Conservation (phyloP, 2,113 vertebrate genomes). For the Pseudorasbora parva region DNA sequence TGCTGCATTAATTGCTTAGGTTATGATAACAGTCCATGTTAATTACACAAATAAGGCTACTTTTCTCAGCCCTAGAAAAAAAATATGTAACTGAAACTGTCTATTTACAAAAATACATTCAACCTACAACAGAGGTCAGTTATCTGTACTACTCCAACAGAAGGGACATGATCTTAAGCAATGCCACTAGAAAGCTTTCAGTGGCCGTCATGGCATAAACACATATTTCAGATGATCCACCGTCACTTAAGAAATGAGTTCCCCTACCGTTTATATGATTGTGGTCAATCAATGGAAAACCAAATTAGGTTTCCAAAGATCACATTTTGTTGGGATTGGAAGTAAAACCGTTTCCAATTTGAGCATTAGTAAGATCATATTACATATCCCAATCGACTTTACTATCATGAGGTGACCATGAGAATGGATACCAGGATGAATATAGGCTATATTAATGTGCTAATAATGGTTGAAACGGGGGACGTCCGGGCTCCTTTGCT, state of each 20-base stretch:
- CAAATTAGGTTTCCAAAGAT: slow-evolving; percentile 32
- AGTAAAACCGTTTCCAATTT: slow-evolving; percentile 12
- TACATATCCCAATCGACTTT: slow-evolving; percentile 10
- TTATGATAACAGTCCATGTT: neutral
- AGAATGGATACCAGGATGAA: neutral
- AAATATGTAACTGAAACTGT: neutral
- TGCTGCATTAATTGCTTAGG: neutral
- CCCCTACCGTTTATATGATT: neutral
- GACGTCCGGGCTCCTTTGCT: neutral
- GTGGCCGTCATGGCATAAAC: neutral
- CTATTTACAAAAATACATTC: neutral
- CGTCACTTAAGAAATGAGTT: slow-evolving; percentile 20
- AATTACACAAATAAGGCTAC: neutral
- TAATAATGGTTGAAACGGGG: neutral
- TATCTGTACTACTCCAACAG: neutral
- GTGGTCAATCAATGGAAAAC: slow-evolving; percentile 31
- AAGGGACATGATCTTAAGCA: neutral
- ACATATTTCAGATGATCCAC: slow-evolving; percentile 24
- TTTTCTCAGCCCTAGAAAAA: neutral
- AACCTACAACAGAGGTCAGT: neutral
- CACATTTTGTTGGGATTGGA: slow-evolving; percentile 12
- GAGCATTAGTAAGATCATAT: neutral
- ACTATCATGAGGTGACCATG: neutral
- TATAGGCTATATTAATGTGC: slow-evolving; percentile 9
- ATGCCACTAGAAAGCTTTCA: slow-evolving; percentile 29